Evolutionary conservation across 1,140 invertebrate species (phyloP).

Genomic region (Steinernema feltiae): DNA sequence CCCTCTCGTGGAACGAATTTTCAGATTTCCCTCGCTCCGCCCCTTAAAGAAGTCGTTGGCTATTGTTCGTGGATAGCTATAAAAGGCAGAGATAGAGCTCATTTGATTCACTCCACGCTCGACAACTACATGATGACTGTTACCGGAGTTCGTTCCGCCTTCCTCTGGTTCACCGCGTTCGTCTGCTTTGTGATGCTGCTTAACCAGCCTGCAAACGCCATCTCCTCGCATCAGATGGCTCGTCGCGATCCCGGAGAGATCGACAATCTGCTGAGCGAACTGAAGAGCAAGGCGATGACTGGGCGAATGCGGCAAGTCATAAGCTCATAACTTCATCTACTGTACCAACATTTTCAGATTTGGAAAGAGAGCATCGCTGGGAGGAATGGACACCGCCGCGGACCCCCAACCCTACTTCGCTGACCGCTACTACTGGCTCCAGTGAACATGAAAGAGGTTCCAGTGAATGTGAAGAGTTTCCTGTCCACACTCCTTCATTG

Average conservation of each 20-base stretch:
- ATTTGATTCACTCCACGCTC: background rate
- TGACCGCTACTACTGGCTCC: background rate
- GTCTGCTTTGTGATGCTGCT: background rate
- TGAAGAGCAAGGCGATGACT: conserved; percentile 11
- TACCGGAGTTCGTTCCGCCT: background rate
- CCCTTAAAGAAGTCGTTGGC: background rate
- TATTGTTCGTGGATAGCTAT: background rate
- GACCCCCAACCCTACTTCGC: background rate
- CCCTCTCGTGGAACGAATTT: too few species aligned
- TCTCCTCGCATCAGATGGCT: background rate
- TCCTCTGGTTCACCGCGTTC: background rate
- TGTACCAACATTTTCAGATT: background rate
- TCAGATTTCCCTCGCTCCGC: too few species aligned
- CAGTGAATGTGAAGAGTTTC: background rate
- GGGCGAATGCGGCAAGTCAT: background rate
- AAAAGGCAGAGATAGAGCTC: background rate
- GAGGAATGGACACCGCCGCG: background rate
- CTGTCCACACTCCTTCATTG: too few species aligned
- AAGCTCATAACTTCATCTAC: background rate
- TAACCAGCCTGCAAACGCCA: background rate
- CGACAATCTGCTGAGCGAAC: background rate
- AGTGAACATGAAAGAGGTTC: background rate
- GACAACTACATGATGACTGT: background rate
- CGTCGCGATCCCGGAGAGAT: conserved; percentile 3
- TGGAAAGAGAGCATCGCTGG: background rate